These are phyloP conservation scores for Sebastes cheni DNA, from an alignment of 2,797 vertebrate species.

Conservation along the genomic window DNA sequence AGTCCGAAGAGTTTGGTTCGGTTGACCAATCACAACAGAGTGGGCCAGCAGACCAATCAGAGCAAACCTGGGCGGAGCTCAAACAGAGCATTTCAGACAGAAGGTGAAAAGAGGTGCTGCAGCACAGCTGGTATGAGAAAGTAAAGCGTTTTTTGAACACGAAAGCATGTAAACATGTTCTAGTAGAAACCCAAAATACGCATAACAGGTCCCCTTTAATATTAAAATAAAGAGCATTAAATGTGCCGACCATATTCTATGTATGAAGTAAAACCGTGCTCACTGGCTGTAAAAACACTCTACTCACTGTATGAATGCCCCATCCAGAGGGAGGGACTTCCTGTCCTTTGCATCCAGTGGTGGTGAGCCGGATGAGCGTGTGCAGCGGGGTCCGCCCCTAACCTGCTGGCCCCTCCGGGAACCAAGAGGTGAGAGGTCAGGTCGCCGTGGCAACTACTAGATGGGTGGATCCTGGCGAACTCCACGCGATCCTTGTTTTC, in stretches of 20 bases:
- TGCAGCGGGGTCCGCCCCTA: constrained; percentile 85
- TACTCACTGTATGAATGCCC: constrained; percentile 93
- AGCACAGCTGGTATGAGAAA: too few species aligned
- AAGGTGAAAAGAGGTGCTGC: too few species aligned
- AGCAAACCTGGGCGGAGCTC: too few species aligned
- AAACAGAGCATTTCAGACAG: too few species aligned
- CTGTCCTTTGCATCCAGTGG: constrained; percentile 95
- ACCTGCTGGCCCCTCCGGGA: constrained; percentile 85
- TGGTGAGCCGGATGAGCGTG: constrained; percentile 90
- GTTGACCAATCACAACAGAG: too few species aligned
- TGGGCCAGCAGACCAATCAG: too few species aligned
- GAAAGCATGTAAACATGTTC: too few species aligned
- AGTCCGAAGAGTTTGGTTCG: too few species aligned
- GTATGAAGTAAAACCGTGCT: not conserved
- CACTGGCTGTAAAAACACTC: not conserved
- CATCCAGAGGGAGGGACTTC: constrained; percentile 98
- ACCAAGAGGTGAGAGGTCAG: constrained; percentile 94
- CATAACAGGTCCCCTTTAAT: too few species aligned
- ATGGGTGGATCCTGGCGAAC: constrained; percentile 92
- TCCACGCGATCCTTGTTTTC: constrained; percentile 97
- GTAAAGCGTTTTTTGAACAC: too few species aligned
- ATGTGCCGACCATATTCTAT: too few species aligned
- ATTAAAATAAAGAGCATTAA: not conserved
- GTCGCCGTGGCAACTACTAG: constrained; percentile 92
- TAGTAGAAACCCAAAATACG: too few species aligned